Evolutionary conservation across 2,888 invertebrate species (phyloP), one percentile per base, ranked within the genome.

Genomic region (Drosophila neotestacea): DNA sequence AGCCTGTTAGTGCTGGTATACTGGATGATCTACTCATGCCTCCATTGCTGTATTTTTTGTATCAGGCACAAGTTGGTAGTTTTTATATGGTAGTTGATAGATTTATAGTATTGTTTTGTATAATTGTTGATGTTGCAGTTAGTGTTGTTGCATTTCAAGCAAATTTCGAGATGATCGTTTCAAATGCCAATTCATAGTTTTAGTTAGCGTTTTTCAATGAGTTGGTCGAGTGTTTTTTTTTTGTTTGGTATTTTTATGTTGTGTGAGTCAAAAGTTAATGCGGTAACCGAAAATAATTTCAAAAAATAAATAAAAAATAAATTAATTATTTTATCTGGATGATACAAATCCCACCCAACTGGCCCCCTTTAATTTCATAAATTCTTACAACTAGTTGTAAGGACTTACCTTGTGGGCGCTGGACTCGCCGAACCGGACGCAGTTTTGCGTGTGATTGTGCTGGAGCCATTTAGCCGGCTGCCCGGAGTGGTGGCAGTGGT

Each of bases 21-120:
- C 97, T 97, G 93, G 96, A 97, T 91, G 97, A 96, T 95, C 97
- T 95, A 94, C 96, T 96, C 94, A 97, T 96, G 94, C 95, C 95
- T 93, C 96, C 94, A 92, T 93, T 94, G 92, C 93, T 93, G 92
- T 93, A 82, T 73, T 62, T 54, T 71, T 63, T 60, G 42, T 62
- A 74, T 62, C 83, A 80, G 86, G 86, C 84, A 84, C 71, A 62
- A 77, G 70, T 63, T 64, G 34, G 28, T 61, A 32, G 41, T 61
- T 71, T 51, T 36, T 9, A 48, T 47, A 52, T 69, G 54, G 32
- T 42, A 42, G 36, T 78, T 52, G 22, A 38, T 67, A 51, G 76
- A 67, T 61, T 54, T 44, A 38, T 58, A 11, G 54, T 32, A 32
- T 32, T 32, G 6, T 30, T 32, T 32, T 32, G 32, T 32, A 32